Conservation (phyloP, 2,888 invertebrate genomes). For the Caenorhabditis doughertyi region DNA sequence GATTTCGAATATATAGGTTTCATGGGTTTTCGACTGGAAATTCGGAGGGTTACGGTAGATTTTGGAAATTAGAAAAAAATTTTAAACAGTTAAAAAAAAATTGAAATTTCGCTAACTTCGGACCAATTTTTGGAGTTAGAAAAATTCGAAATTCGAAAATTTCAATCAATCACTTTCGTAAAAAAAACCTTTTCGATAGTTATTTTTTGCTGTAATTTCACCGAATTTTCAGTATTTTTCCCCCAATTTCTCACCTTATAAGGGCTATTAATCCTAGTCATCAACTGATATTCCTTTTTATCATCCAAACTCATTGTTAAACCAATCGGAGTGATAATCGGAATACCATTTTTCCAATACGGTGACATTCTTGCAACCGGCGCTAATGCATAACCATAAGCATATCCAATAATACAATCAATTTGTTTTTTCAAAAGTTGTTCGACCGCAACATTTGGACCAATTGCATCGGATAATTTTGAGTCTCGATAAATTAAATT, state of each 20-base stretch:
- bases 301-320: constrained; percentile 89
- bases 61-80: too few relatives aligned
- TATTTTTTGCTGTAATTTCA: too few relatives aligned
- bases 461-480: constrained; percentile 78
- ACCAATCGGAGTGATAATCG: constrained; percentile 90
- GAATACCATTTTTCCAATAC: constrained; percentile 84
- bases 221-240: too few relatives aligned
- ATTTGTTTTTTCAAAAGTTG: constrained; percentile 72
- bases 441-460: constrained; percentile 81
- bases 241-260: constrained; percentile 85
- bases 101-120: too few relatives aligned
- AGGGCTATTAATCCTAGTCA: constrained; percentile 91
- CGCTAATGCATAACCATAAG: constrained; percentile 79
- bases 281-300: constrained; percentile 88
- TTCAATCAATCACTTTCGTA: too few relatives aligned
- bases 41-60: too few relatives aligned
- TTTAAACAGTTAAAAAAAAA: too few relatives aligned
- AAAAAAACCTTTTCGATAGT: too few relatives aligned
- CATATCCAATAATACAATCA: constrained; percentile 81
- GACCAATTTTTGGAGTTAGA: too few relatives aligned
- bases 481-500: constrained; percentile 75
- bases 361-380: constrained; percentile 81
- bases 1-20: too few relatives aligned
- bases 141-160: too few relatives aligned
- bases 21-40: too few relatives aligned